Base-by-base conservation (phyloP, 2,113 vertebrate species). In the Rhea americana region DNA sequence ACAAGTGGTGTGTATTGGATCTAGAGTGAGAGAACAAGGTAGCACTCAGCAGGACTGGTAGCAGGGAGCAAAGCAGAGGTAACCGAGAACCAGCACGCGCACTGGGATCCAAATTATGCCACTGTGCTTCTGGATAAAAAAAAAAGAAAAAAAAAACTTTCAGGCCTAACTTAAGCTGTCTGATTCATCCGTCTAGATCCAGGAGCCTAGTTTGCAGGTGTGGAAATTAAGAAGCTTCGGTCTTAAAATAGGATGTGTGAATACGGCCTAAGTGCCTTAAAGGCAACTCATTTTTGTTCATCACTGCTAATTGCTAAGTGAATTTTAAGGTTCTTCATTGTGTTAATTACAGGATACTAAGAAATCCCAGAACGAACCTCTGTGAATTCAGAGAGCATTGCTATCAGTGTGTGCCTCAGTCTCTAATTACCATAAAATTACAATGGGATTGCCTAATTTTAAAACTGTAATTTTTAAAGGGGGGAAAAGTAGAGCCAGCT, bases 261-360 rank as follows among this genome's bases (percentile, higher is more conserved):
- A 94, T 94, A 84, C 48, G 94, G 88, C 73, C 88, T 93, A 90
- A 96, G 83, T 93, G 92, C 92, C 92, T 95, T 95, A 94, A 96
- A 92, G 91, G 85, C 92, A 96, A 86, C 91, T 96, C 85, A 94
- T 89, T 91, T 97, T 97, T 96, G 94, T 96, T 97, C 94, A 95
- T 95, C 93, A 82, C 39, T 83, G 90, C 91, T 97, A 97, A 97
- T 96, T 96, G 95, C 95, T 92, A 91, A 94, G 91, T 94, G 95
- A 96, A 95, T 93, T 96, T 96, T 90, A 94, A 93, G 90, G 91
- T 94, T 96, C 89, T 94, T 96, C 93, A 39, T 65, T 87, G 77
- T 91, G 79, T 90, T 97, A 97, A 97, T 97, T 96, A 96, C 92
- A 95, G 95, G 95, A 94, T 93, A 93, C 92, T 91, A 91, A 92